Evolutionary conservation across 1,140 invertebrate species (phyloP), one percentile per base, ranked within the genome.

Genomic region (Linepithema humile): DNA sequence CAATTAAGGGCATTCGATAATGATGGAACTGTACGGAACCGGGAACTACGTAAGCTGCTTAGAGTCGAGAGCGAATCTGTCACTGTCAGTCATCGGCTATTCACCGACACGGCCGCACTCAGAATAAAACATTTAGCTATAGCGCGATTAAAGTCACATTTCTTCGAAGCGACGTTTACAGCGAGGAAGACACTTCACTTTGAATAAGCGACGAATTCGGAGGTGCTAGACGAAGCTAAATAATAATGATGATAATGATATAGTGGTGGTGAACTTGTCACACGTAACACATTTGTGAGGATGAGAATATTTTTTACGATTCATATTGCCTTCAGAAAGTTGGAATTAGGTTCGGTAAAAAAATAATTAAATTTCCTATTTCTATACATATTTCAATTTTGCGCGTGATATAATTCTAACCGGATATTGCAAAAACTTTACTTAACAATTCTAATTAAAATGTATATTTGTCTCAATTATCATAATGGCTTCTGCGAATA

Each of bases 1-100:
- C 87, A 89, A 89, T 89, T 88, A 89, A 89, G 87, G 88, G 69
- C 80, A 84, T 78, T 89, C 87, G 87, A 89, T 89, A 88, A 88
- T 83, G 84, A 89, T 84, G 80, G 73, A 84, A 89, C 80, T 75
- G 67, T 50, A 55, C 29, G 67, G 65, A 83, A 83, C 50, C 72
- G 57, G 73, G 70, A 72, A 85, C 67, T 57, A 20, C 26, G 29
- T 78, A 73, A 83, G 78, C 80, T 48, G 80, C 73, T 80, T 77
- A 80, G 78, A 85, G 72, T 59, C 40, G 80, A 62, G 74, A 84
- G 64, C 65, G 55, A 88, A 89, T 89, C 87, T 86, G 88, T 89
- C 88, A 88, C 73, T 89, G 87, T 89, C 87, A 84, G 73, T 70
- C 80, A 45, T 75, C 77, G 57, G n/a, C 72, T 84, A 88, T 88